Conservation (phyloP, 2,888 invertebrate species). For the Aphodius granarius region DNA sequence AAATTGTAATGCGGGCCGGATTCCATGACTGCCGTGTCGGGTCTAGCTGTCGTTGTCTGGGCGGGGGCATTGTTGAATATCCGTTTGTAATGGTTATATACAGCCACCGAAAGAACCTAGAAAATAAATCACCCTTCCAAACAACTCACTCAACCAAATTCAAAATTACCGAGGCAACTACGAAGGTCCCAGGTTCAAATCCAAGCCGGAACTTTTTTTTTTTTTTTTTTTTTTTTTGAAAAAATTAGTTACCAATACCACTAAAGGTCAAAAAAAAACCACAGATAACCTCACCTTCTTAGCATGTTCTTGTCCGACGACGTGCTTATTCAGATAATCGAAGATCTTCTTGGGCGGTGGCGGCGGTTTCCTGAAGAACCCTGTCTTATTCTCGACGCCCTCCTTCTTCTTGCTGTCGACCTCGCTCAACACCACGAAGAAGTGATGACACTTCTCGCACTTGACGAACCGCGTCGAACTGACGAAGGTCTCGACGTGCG, state of each 20-base stretch:
- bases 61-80: constrained; percentile 89
- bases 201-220: too few relatives aligned
- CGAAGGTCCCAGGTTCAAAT: too few relatives aligned
- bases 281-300: constrained; percentile 84
- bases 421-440: constrained; percentile 94
- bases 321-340: constrained; percentile 94
- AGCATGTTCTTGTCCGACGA: constrained; percentile 95
- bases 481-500: constrained; percentile 95
- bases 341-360: constrained; percentile 96
- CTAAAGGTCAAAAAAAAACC: too few relatives aligned
- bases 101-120: constrained; percentile 89
- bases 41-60: constrained; percentile 48
- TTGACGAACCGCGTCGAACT: constrained; percentile 96
- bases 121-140: constrained; percentile 9
- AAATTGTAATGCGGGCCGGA: constrained; percentile 70
- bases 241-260: too few relatives aligned
- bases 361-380: constrained; percentile 82
- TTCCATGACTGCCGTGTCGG: constrained; percentile 60
- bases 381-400: constrained; percentile 70
- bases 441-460: constrained; percentile 97
- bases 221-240: too few relatives aligned
- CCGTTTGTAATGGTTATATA: constrained; percentile 98
- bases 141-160: not conserved
- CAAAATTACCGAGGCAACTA: too few relatives aligned
- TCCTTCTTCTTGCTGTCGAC: constrained; percentile 91